Base-by-base conservation (phyloP, 2,888 invertebrate species). In the Catocala nupta region DNA sequence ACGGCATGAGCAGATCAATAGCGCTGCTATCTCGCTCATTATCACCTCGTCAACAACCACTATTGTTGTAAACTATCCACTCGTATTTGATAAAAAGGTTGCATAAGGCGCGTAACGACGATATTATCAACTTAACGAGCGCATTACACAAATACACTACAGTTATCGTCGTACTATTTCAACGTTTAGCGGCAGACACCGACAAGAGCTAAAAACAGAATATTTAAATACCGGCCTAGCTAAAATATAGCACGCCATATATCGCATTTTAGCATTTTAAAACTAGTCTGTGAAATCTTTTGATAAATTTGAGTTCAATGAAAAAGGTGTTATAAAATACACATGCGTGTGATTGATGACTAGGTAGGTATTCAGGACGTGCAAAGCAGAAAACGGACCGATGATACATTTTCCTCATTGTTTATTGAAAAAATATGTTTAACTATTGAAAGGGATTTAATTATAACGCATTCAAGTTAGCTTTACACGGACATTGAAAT, bases 1-100 rank as follows among this genome's bases (percentile, higher is more conserved):
- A 43, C 33, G 42, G 60, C 68, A 67, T 65, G 63, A 66, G 68
- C 62, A 67, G 78, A 82, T 82, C 80, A 78, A 82, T 81, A 82
- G 67, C 64, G 59, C 63, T 73, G 66, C 53, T 57, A 69, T 71
- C 70, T 65, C 67, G 53, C 56, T 54, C 71, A 76, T 70, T 70
- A 76, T 70, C 73, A 51, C 67, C 55, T 69, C 53, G 49, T 65
- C 58, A 53, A 59, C 62, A 57, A 61, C 44, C 54, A 50, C 65
- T 55, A 45, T 74, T 65, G 54, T 71, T 55, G 55, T 54, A 12
- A 51, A 62, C 25, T 68, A 60, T 53, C 55, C 59, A 55, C 49
- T 55, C 54, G 42, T 56, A 33, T 59, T 63, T 61, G 54, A 69
- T 64, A 56, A 75, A 65, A 55, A 50, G 55, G 58, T 66, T 65